Evolutionary conservation across 2,888 invertebrate species (phyloP).

Genomic region (Andrena praecox): DNA sequence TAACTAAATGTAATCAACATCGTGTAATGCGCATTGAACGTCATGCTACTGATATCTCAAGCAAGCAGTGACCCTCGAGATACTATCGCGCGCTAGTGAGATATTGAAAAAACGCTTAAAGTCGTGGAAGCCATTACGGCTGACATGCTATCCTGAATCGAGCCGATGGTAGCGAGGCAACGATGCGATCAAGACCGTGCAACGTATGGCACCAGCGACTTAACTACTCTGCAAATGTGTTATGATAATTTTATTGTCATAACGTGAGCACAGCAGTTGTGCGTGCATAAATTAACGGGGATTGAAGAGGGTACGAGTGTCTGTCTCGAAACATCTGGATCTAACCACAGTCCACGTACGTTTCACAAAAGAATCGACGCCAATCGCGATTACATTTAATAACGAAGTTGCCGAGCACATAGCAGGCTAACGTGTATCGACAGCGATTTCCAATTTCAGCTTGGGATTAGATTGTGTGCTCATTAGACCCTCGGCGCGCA

Average conservation of each 20-base stretch:
- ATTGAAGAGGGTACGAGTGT: constrained; percentile 23
- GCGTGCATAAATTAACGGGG: background rate
- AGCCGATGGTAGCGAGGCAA: constrained; percentile 7
- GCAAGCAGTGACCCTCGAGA: constrained; percentile 36
- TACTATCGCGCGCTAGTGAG: constrained; percentile 21
- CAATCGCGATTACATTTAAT: constrained; percentile 27
- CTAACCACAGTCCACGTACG: background rate
- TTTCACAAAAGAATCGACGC: background rate
- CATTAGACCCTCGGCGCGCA: constrained; percentile 28
- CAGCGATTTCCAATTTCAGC: constrained; percentile 35
- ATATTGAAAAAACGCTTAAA: constrained; percentile 39
- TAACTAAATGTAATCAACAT: constrained; percentile 30
- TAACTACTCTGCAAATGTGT: constrained; percentile 35
- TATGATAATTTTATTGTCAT: constrained; percentile 46
- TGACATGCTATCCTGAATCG: constrained; percentile 6
- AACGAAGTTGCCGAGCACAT: constrained; percentile 31
- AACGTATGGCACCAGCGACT: constrained; percentile 16
- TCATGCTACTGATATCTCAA: constrained; percentile 49
- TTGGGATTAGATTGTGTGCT: constrained; percentile 51
- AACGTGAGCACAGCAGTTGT: background rate
- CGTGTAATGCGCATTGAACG: background rate
- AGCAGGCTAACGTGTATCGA: constrained; percentile 41
- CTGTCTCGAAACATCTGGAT: constrained; percentile 20
- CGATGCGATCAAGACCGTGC: constrained; percentile 47
- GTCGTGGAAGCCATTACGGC: background rate